Evolutionary conservation across 2,113 vertebrate species (phyloP).

Genomic region (Phainopepla nitens): DNA sequence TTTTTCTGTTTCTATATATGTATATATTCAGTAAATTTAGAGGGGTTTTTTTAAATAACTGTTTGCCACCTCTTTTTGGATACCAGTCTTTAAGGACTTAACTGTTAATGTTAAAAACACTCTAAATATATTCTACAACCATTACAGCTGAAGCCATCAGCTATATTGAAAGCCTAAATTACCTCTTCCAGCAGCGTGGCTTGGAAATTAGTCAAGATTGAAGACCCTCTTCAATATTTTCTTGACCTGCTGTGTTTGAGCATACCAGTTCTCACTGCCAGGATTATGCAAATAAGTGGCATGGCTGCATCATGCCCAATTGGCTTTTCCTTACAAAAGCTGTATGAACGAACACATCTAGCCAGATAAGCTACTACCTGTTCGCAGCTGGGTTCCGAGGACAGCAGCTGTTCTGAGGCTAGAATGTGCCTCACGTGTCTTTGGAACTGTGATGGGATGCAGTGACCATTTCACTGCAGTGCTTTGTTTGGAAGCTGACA

Average conservation of each 20-base stretch:
- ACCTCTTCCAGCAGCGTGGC: neutral
- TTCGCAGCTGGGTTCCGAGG: neutral
- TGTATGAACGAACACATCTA: neutral
- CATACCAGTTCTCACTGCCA: neutral
- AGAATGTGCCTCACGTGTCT: fast-evolving
- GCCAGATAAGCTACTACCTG: neutral
- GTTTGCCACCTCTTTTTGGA: neutral
- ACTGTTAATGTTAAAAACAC: neutral
- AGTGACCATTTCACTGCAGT: neutral
- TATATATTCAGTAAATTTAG: neutral
- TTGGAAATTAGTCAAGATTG: neutral
- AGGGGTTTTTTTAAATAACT: neutral
- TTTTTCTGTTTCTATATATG: neutral
- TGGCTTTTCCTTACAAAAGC: neutral
- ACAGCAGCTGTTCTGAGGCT: neutral
- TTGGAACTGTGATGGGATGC: neutral
- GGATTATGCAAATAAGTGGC: neutral
- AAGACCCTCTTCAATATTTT: neutral
- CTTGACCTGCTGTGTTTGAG: neutral
- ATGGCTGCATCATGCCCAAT: neutral
- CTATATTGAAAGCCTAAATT: neutral
- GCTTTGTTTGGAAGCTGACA: neutral
- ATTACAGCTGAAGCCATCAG: neutral
- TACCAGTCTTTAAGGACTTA: neutral
- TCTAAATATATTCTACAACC: neutral